Evolutionary conservation across 2,797 vertebrate genomes (phyloP).

Genomic region (Crocodylus rhombifer): DNA sequence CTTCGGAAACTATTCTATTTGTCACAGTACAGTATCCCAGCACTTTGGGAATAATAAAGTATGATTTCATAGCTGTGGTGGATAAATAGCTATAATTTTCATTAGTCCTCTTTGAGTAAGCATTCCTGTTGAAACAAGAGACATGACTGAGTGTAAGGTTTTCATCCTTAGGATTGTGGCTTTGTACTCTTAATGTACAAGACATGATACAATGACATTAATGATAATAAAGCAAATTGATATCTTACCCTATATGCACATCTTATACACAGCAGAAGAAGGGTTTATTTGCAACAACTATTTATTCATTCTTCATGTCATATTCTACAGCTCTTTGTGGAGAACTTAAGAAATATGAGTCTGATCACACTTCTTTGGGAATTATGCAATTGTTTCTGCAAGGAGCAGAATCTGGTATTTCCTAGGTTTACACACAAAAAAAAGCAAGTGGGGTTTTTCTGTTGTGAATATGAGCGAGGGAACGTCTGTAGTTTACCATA

Average conservation of each 20-base stretch:
- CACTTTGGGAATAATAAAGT: slow-evolving; percentile 41
- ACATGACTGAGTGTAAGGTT: background rate
- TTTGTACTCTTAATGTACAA: background rate
- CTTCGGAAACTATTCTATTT: slow-evolving; percentile 46
- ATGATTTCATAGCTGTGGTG: slow-evolving; percentile 42
- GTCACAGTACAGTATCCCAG: slow-evolving; percentile 52
- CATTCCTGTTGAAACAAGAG: slow-evolving; percentile 22
- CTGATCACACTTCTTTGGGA: background rate
- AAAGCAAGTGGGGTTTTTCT: background rate
- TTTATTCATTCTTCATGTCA: rapidly evolving
- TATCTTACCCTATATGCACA: background rate
- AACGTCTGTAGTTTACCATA: background rate
- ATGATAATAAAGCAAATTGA: background rate
- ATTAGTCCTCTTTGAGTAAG: slow-evolving; percentile 64
- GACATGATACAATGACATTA: background rate
- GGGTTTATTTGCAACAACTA: background rate
- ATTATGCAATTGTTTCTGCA: rapidly evolving
- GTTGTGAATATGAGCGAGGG: background rate
- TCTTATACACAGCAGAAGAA: background rate
- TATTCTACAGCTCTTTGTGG: background rate
- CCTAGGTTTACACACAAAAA: rapidly evolving
- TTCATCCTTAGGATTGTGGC: background rate
- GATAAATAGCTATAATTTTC: slow-evolving; percentile 69
- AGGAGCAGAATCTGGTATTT: rapidly evolving
- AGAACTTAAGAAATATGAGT: rapidly evolving